Conservation (phyloP, 2,113 vertebrate species). For the Brachirus orientalis region DNA sequence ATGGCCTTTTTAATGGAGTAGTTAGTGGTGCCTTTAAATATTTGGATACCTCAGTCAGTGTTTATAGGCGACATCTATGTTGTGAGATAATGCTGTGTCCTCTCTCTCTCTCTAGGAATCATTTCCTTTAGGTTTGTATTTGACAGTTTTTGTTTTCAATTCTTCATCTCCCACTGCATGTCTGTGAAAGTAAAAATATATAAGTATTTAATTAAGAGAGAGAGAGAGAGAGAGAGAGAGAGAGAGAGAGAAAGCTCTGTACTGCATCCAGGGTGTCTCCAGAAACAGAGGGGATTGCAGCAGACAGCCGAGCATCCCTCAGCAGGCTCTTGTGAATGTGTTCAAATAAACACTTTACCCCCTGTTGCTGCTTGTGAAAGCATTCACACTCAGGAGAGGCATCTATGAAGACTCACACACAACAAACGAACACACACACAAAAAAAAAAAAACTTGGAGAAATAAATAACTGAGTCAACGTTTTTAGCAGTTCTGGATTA, state of each 20-base stretch:
- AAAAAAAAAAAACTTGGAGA: neutral
- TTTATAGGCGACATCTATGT: no score
- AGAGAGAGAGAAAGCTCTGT: slow-evolving; percentile 14
- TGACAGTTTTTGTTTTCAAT: neutral
- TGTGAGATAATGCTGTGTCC: neutral
- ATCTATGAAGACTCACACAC: slow-evolving; percentile 33
- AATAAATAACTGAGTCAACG: no score
- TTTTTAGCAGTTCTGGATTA: no score
- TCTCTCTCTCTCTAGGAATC: neutral
- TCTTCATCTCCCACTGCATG: neutral
- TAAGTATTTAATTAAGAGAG: slow-evolving; percentile 8
- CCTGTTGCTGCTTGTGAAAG: slow-evolving; percentile 58
- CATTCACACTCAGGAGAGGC: slow-evolving; percentile 21
- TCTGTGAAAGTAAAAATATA: neutral
- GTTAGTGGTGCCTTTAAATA: no score
- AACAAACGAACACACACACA: slow-evolving; percentile 1
- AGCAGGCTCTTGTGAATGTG: slow-evolving; percentile 62
- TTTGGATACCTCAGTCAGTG: no score
- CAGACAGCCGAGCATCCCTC: slow-evolving; percentile 48
- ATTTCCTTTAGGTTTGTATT: neutral
- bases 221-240: slow-evolving; percentile 31
- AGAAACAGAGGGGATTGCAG: slow-evolving; percentile 45
- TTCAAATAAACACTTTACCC: slow-evolving; percentile 73
- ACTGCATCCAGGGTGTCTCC: slow-evolving; percentile 42
- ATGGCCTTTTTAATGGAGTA: no score